Evolutionary conservation across 1,140 invertebrate species (phyloP).

Genomic region (Platorchestia sp.): DNA sequence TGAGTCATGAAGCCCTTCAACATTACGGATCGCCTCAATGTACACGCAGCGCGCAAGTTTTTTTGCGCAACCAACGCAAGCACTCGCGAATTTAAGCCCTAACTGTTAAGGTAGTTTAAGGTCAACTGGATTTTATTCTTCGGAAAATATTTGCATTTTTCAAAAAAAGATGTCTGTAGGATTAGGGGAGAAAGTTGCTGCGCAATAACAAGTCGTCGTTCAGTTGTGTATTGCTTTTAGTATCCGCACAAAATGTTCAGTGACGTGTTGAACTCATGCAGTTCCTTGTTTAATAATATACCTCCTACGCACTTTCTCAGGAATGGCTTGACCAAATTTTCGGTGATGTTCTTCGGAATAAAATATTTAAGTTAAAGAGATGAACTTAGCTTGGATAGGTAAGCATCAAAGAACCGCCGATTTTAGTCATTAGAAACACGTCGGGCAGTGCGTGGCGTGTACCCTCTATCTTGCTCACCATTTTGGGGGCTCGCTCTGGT

Average conservation of each 20-base stretch:
- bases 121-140: background rate
- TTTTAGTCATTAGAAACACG: background rate
- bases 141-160: background rate
- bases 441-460: background rate
- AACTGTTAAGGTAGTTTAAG: background rate
- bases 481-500: background rate
- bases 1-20: background rate
- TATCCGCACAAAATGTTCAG: background rate
- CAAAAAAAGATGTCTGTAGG: background rate
- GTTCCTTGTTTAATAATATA: background rate
- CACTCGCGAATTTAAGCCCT: background rate
- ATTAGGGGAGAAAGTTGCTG: background rate
- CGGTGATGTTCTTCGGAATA: no score
- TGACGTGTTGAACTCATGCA: background rate
- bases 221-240: background rate
- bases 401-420: background rate
- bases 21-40: background rate
- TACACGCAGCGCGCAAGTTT: background rate
- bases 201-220: background rate
- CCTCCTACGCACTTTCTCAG: background rate
- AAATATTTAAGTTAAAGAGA: no score
- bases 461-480: background rate
- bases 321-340: no score
- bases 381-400: background rate
- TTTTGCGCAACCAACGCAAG: background rate